Evolutionary conservation across 2,888 invertebrate genomes (phyloP).

Genomic region (Frankliniella intonsa): DNA sequence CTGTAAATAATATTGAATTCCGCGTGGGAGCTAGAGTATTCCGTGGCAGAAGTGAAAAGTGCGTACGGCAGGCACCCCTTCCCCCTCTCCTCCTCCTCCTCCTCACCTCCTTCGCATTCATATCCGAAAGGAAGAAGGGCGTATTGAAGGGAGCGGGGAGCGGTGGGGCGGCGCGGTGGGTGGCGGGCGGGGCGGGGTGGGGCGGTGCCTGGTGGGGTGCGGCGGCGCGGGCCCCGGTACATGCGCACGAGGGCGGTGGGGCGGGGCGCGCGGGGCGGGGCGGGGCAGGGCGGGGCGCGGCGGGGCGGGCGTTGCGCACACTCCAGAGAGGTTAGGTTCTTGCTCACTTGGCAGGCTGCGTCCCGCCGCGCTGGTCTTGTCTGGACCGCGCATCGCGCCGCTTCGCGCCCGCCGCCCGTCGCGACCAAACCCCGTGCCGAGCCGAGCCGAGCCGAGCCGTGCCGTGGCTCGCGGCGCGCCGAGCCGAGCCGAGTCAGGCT

Average conservation of each 20-base stretch:
- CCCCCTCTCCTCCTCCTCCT: not conserved
- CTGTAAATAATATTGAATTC: no score
- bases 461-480: not conserved
- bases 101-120: not conserved
- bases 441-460: not conserved
- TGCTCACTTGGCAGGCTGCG: slow-evolving; percentile 16
- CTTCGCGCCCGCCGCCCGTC: not conserved
- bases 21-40: no score
- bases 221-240: not conserved
- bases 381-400: not conserved
- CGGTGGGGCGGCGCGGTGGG: not conserved
- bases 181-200: not conserved
- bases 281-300: not conserved
- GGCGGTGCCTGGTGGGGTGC: not conserved
- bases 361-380: not conserved
- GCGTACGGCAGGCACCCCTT: not conserved
- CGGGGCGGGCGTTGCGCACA: not conserved
- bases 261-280: not conserved
- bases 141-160: not conserved
- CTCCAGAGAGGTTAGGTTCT: no score
- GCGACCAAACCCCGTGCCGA: not conserved
- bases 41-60: no score
- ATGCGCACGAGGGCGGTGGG: not conserved
- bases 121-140: not conserved
- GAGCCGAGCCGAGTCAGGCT: not conserved